Percentiles rank a stretch among this genome's conserved stretches.
These are phyloP conservation scores for Anolis sagrei DNA, from an alignment of 2,113 vertebrate genomes.

Conservation along the genomic window DNA sequence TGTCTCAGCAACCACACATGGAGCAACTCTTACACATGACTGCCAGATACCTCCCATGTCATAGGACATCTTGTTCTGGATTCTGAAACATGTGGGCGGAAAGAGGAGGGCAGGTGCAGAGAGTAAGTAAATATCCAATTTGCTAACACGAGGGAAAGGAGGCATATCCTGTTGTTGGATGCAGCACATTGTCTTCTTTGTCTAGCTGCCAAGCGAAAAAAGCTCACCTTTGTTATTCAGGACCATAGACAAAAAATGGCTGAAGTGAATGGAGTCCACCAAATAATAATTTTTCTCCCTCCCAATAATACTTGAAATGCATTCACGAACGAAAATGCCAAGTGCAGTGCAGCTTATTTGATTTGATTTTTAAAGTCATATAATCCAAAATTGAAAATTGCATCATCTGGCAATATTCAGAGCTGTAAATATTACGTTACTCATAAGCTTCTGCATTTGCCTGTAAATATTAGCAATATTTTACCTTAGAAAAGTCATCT, in stretches of 20 bases:
- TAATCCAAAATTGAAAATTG: constrained; percentile 3
- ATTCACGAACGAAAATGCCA: background rate
- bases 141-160: background rate
- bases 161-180: background rate
- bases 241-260: background rate
- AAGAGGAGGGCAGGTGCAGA: background rate
- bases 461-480: constrained; percentile 25
- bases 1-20: background rate
- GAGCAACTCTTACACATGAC: background rate
- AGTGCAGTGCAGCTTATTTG: background rate
- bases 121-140: background rate
- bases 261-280: background rate
- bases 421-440: background rate
- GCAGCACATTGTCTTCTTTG: background rate
- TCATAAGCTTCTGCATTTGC: background rate
- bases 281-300: background rate
- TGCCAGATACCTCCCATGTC: constrained; percentile 39
- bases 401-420: background rate
- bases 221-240: background rate
- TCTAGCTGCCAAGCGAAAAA: background rate
- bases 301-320: constrained; percentile 4
- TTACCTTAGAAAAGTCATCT: background rate
- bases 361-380: background rate
- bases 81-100: background rate
- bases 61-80: background rate